Base-by-base conservation (phyloP, 2,888 invertebrate species). In the Byasa hedistus region DNA sequence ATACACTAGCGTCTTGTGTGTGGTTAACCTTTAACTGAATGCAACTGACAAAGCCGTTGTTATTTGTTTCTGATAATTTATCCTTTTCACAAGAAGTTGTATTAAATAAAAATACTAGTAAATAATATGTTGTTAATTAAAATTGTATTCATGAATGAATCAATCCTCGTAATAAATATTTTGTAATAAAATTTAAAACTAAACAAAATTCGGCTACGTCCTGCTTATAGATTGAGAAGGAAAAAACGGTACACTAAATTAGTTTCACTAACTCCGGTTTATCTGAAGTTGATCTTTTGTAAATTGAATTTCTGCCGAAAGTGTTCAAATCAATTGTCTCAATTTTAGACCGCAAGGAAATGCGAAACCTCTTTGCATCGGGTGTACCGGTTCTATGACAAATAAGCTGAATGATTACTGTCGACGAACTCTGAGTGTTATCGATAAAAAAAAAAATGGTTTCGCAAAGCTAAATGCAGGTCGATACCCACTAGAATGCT, bases 381-480 rank as follows among this genome's bases (percentile, higher is more conserved):
- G 67, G 24, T 52, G 75, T 83, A 85, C 85, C 84, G 83, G 85
- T 84, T 85, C 80, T 79, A 79, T 83, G 82, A 85, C 83, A 86
- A 84, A 82, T 80, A 84, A 82, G 77, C 77, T 78, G 75, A 82
- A 79, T 79, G 79, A 84, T 79, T 79, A 76, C 80, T 79, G 86
- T 82, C 84, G 81, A 81, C 82, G 84, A 85, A 84, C 85, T 84
- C 79, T 75, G 75, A 68, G 74, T 76, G 76, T 77, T 75, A 78
- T 77, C 72, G 71, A 76, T 77, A 82, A 82, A 80, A 83, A 7
- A 82, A 77, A 69, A 70, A 69, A 72, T 64, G 68, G 57, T 68
- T 69, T 64, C 65, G 39, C 65, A 57, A 60, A 68, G 56, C 61
- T 68, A 69, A 64, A 70, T 65, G 65, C 63, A 58, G 71, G 69